Percentiles rank a stretch among this genome's conserved stretches.
These are phyloP conservation scores for Gymnodraco acuticeps DNA, from an alignment of 2,797 vertebrate genomes.

Conservation along the genomic window DNA sequence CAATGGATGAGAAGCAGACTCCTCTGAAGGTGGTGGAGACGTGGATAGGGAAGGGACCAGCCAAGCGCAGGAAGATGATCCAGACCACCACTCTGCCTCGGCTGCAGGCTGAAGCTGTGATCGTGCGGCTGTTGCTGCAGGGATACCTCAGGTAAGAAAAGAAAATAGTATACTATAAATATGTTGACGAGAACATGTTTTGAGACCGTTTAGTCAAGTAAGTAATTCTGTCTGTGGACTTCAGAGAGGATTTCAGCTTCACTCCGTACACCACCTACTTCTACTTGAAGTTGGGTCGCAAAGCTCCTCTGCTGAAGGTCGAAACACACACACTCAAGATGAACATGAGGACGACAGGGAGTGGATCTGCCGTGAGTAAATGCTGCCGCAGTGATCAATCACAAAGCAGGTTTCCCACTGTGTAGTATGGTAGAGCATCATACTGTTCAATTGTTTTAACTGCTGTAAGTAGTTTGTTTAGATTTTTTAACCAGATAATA, in stretches of 20 bases:
- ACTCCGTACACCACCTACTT: conserved; percentile 96
- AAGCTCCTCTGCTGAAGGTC: conserved; percentile 88
- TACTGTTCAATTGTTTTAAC: not conserved
- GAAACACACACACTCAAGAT: conserved; percentile 84
- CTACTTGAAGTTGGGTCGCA: conserved; percentile 92
- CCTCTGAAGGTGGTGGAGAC: conserved; percentile 93
- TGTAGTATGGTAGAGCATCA: not conserved
- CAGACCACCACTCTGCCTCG: conserved; percentile 85
- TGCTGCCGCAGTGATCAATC: too few relatives aligned
- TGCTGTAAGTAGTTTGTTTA: not conserved
- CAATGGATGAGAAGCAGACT: conserved; percentile 91
- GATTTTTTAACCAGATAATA: too few relatives aligned
- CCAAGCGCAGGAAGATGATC: conserved; percentile 88
- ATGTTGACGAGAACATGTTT: not conserved
- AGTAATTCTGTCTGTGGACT: not conserved
- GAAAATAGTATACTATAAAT: too few relatives aligned
- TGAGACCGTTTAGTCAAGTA: not conserved
- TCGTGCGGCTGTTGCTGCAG: conserved; percentile 88
- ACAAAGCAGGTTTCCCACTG: not conserved
- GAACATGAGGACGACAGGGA: conserved; percentile 77
- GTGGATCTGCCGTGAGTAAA: conserved; percentile 62
- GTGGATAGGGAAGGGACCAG: conserved; percentile 91
- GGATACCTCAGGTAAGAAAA: conserved; percentile 90
- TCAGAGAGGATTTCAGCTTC: conserved; percentile 96
- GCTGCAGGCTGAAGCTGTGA: conserved; percentile 87